Base-by-base conservation (phyloP, 2,888 invertebrate genomes). In the Cremastinae sp. region DNA sequence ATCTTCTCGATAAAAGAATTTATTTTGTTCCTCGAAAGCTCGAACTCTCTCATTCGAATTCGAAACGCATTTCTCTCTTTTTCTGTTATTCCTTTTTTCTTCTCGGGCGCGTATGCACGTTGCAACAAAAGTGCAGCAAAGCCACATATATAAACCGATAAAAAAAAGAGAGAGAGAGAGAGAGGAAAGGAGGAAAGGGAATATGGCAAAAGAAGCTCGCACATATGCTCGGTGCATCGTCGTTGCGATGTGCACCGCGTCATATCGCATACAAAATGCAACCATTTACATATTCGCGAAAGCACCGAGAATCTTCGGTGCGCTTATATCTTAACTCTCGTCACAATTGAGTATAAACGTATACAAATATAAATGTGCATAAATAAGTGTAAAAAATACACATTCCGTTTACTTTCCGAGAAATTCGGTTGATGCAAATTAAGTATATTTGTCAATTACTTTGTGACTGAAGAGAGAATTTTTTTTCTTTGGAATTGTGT, bases 231-330 rank as follows among this genome's bases (percentile, higher is more conserved):
- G 68, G 71, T 64, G 69, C 53, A 16, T 51, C 68, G 72, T 56
- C 58, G 56, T 5, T 2, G 28, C 58, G 56, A 66, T 62, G 61
- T 18, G 20, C 72, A 28, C 68, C 58, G 80, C 79, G 65, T 80
- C 84, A 82, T 80, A 82, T 74, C 81, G 85, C 83, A 84, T 85
- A 85, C 85, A 78, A 84, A 84, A 75, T 82, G 78, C 12, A 65
- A 69, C 64, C 65, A 83, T 84, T 83, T 82, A 79, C 84, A 84
- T 84, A 84, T 72, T 74, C 58, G 62, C 49, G 22, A 62, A 69
- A 47, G 55, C 55, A 20, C 16, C 53, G 53, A 43, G 61, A 14
- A 10, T 4, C 16, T 9, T n/a, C 4, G 7, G 41, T 12, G 20
- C 35, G 66, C 22, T 9, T 41, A 56, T 65, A 55, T 35, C 56